phyloP scores from a whole-genome alignment of 1,140 invertebrate genomes.

The Sinonovacula constricta region DNA sequence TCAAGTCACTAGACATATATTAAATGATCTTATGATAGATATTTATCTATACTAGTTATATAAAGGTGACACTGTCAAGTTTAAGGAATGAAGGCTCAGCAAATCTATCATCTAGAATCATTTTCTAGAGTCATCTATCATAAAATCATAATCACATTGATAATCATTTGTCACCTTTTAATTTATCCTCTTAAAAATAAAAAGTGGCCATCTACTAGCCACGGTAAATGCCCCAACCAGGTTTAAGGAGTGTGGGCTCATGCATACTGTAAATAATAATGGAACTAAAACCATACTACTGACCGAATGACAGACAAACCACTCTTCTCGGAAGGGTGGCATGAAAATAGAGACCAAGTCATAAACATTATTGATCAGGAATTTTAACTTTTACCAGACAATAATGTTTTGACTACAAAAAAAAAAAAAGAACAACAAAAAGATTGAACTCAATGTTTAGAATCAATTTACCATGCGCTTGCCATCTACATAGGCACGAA shows the following conservation, averaged over 20 bases:
- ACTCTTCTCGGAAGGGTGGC: too few species aligned
- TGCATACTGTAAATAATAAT: too few species aligned
- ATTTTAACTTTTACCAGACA: background rate
- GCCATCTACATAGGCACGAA: conserved; percentile 85
- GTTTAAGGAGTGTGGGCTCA: background rate
- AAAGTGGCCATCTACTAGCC: background rate
- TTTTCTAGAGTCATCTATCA: too few species aligned
- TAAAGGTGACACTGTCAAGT: too few species aligned
- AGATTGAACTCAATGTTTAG: background rate
- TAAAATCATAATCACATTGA: background rate
- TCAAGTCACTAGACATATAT: too few species aligned
- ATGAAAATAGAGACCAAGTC: background rate
- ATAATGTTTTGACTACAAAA: background rate
- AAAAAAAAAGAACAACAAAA: background rate
- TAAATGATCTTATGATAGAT: too few species aligned
- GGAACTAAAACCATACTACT: too few species aligned
- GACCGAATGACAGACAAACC: too few species aligned
- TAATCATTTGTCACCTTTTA: background rate
- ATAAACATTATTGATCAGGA: background rate
- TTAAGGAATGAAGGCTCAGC: too few species aligned
- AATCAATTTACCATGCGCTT: conserved; percentile 70
- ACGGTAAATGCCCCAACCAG: conserved; percentile 3
- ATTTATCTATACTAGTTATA: too few species aligned
- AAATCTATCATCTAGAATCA: too few species aligned
- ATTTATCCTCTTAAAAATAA: conserved; percentile 4